A percentile compares a stretch with the other conserved stretches of the same genome.
phyloP scores from a whole-genome alignment of 2,888 invertebrate genomes.

The Spilarctia lutea region DNA sequence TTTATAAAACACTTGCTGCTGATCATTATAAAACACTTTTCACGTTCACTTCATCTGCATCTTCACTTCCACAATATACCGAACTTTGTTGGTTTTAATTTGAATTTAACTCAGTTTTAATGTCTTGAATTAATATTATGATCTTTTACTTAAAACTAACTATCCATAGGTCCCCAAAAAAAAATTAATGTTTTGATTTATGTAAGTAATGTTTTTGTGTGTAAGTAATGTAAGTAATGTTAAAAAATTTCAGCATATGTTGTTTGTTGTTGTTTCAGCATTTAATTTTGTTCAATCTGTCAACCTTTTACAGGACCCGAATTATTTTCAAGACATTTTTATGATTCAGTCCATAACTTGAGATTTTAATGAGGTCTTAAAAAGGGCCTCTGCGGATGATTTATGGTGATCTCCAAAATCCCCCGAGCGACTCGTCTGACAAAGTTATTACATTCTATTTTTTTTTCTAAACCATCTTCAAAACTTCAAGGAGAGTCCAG shows the following conservation, averaged over 20 bases:
- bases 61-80: too few species aligned
- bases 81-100: too few species aligned
- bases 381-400: conserved; percentile 67
- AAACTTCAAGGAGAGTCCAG: conserved; percentile 23
- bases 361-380: conserved; percentile 75
- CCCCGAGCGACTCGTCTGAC: conserved; percentile 57
- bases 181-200: too few species aligned
- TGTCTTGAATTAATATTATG: background rate
- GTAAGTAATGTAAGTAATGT: too few species aligned
- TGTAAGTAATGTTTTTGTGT: too few species aligned
- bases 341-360: conserved; percentile 66
- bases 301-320: conserved; percentile 33
- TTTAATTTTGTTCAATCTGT: conserved; percentile 23
- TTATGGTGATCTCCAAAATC: conserved; percentile 73
- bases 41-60: too few species aligned
- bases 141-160: too few species aligned
- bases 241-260: conserved; percentile 13
- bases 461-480: conserved; percentile 18
- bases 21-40: too few species aligned
- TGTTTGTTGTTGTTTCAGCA: too few species aligned
- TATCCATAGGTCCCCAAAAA: too few species aligned
- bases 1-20: too few species aligned
- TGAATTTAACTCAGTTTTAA: too few species aligned
- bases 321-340: conserved; percentile 61
- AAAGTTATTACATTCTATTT: conserved; percentile 53